These are phyloP conservation scores for Quadriops clusia DNA, from an alignment of 2,888 invertebrate species.

Conservation along the genomic window DNA sequence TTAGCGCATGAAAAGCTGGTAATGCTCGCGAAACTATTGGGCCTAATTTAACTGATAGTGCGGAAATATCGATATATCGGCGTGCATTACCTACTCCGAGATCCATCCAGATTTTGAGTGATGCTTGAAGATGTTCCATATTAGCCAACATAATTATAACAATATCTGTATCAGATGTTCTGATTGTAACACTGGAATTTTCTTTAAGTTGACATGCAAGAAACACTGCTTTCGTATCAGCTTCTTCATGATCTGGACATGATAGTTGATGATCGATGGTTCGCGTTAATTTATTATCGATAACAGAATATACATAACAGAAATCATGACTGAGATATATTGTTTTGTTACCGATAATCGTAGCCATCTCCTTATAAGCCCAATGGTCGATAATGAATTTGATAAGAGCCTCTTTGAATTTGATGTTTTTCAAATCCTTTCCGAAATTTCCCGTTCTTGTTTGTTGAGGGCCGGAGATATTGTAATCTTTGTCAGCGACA, in stretches of 20 bases:
- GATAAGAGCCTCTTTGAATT: slow-evolving; percentile 20
- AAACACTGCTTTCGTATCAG: slow-evolving; percentile 19
- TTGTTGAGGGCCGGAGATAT: slow-evolving; percentile 14
- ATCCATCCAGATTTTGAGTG: slow-evolving; percentile 16
- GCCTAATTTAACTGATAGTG: slow-evolving; percentile 15
- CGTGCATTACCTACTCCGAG: slow-evolving; percentile 15
- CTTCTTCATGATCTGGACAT: slow-evolving; percentile 19
- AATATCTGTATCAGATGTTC: slow-evolving; percentile 16
- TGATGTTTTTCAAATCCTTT: slow-evolving; percentile 13
- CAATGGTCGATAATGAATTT: slow-evolving; percentile 23
- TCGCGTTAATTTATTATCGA: slow-evolving; percentile 11
- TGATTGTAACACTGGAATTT: slow-evolving; percentile 12
- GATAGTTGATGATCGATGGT: slow-evolving; percentile 11
- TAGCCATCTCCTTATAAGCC: slow-evolving; percentile 19
- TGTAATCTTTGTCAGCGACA: slow-evolving; percentile 13
- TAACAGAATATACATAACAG: slow-evolving; percentile 15
- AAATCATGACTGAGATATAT: slow-evolving; percentile 17
- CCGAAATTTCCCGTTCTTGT: slow-evolving; percentile 13
- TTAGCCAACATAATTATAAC: slow-evolving; percentile 17
- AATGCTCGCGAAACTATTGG: slow-evolving; percentile 13
- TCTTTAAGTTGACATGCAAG: slow-evolving; percentile 15
- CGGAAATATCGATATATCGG: slow-evolving; percentile 17
- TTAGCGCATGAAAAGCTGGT: slow-evolving; percentile 18
- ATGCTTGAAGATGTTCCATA: slow-evolving; percentile 17
- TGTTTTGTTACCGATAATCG: slow-evolving; percentile 19